Evolutionary conservation across 2,113 vertebrate species (phyloP).

Genomic region (Marcusenius ussheri): DNA sequence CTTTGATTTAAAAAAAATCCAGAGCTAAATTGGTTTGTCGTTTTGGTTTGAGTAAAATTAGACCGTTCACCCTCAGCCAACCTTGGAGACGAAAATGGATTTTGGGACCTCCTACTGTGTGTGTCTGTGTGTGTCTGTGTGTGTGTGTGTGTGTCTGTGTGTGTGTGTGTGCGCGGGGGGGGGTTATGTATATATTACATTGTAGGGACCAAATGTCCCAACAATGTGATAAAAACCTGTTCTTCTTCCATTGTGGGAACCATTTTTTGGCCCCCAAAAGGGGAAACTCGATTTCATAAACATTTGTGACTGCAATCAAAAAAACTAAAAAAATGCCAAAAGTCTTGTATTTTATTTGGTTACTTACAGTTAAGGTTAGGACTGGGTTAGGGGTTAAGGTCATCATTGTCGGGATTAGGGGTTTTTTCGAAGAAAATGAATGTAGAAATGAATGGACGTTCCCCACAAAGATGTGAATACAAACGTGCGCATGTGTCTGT

Average conservation of each 20-base stretch:
- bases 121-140: not conserved
- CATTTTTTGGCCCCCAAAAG: not conserved
- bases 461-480: not conserved
- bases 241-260: not conserved
- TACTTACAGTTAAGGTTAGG: not conserved
- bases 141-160: no score
- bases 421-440: not conserved
- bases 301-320: not conserved
- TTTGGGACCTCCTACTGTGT: not conserved
- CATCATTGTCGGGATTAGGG: not conserved
- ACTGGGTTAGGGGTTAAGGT: not conserved
- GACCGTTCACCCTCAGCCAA: not conserved
- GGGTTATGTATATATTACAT: not conserved
- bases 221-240: not conserved
- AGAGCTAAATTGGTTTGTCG: not conserved
- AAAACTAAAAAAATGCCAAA: not conserved
- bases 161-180: not conserved
- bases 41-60: not conserved
- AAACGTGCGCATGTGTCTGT: not conserved
- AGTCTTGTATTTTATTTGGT: not conserved
- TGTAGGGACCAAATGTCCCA: not conserved
- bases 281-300: not conserved
- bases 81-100: not conserved
- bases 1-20: not conserved
- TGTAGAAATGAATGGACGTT: not conserved